These are phyloP conservation scores for Nipponia nippon DNA, from an alignment of 2,113 vertebrate species.

Conservation along the genomic window DNA sequence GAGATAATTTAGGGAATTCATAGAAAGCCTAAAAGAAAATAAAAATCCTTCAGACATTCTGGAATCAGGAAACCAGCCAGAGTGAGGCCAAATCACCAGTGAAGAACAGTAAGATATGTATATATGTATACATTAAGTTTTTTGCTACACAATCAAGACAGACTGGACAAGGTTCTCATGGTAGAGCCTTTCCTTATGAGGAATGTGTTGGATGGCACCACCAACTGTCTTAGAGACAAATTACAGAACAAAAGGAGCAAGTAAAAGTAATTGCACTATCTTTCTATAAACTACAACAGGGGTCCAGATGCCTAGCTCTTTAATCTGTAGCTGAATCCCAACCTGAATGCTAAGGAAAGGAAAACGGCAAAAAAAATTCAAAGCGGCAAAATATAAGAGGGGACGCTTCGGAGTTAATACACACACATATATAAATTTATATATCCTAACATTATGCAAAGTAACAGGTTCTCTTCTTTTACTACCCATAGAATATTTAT, in stretches of 20 bases:
- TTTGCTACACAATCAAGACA: neutral
- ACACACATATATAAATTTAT: neutral
- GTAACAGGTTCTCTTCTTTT: neutral
- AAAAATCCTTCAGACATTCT: neutral
- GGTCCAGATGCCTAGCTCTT: neutral
- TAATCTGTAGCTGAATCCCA: neutral
- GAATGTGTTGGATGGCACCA: neutral
- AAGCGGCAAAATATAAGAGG: neutral
- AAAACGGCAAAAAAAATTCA: neutral
- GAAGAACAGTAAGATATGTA: neutral
- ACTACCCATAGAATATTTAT: neutral
- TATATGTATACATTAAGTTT: fast-evolving
- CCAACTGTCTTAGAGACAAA: neutral
- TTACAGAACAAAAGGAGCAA: neutral
- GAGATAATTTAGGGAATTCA: neutral
- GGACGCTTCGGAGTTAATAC: neutral
- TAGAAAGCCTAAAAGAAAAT: neutral
- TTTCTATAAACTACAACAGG: neutral
- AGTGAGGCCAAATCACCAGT: neutral
- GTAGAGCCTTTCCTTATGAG: neutral
- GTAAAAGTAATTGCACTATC: neutral
- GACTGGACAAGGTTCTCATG: neutral
- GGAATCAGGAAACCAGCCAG: neutral
- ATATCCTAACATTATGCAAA: neutral
- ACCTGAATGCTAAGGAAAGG: neutral